Evolutionary conservation across 2,113 vertebrate species (phyloP).

Genomic region (Setophaga kirtlandii): DNA sequence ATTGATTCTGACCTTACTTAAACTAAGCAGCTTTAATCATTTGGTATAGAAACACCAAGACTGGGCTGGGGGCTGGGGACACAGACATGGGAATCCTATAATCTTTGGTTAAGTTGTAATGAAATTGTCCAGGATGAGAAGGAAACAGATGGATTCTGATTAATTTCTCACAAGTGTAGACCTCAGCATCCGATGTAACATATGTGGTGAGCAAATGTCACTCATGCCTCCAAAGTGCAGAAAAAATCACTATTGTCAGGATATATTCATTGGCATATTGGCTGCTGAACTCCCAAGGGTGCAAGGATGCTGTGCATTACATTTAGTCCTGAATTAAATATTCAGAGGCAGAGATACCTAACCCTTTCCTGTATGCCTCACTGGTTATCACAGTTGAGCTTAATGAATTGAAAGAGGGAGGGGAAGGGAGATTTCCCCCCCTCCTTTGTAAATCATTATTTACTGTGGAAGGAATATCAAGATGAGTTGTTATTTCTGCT

Average conservation of each 20-base stretch:
- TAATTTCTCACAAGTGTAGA: constrained; percentile 77
- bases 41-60: constrained; percentile 64
- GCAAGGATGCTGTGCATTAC: constrained; percentile 48
- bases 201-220: constrained; percentile 66
- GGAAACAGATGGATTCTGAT: constrained; percentile 83
- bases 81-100: constrained; percentile 73
- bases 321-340: constrained; percentile 63
- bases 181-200: constrained; percentile 67
- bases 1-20: constrained; percentile 77
- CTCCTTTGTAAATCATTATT: constrained; percentile 33
- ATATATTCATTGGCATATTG: constrained; percentile 54
- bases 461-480: constrained; percentile 34
- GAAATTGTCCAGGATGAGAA: constrained; percentile 78
- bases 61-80: constrained; percentile 36
- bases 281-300: constrained; percentile 55
- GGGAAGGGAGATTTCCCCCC: neutral
- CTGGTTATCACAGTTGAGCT: constrained; percentile 47
- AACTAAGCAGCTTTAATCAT: constrained; percentile 80
- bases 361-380: constrained; percentile 45
- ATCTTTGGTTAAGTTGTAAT: constrained; percentile 81
- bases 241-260: constrained; percentile 58
- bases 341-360: constrained; percentile 60
- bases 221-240: constrained; percentile 51
- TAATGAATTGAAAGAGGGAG: constrained; percentile 56
- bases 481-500: constrained; percentile 7